phyloP scores from a whole-genome alignment of 2,797 vertebrate genomes.

The Phrynocephalus forsythii region DNA sequence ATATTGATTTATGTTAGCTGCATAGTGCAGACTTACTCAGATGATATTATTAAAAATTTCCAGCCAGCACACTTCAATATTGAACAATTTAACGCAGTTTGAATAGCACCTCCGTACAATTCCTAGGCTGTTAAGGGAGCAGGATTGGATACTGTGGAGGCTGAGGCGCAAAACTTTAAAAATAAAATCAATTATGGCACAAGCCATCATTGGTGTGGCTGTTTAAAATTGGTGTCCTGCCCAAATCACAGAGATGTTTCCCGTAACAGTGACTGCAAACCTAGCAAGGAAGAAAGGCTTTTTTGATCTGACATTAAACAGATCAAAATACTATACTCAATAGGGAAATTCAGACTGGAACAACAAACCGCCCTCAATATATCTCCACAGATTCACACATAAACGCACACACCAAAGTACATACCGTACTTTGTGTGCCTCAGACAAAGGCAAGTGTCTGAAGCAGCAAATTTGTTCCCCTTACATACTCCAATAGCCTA shows the following conservation, averaged over 20 bases:
- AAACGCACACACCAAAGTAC: background rate
- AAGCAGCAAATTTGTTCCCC: no score
- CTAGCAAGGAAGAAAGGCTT: background rate
- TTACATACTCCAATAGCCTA: no score
- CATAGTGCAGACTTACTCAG: background rate
- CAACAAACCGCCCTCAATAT: background rate
- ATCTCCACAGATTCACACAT: background rate
- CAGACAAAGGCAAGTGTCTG: no score
- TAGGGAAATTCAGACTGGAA: no score
- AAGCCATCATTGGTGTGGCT: background rate
- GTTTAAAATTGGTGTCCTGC: background rate
- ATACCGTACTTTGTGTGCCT: no score
- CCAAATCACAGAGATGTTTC: background rate
- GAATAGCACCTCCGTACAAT: background rate
- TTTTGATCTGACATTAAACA: background rate
- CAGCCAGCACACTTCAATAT: background rate
- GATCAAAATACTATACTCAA: no score
- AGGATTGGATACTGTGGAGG: background rate
- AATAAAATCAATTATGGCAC: background rate
- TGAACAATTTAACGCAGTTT: background rate
- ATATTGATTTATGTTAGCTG: conserved; percentile 4
- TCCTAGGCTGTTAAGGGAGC: background rate
- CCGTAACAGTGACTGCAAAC: background rate
- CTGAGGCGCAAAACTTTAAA: conserved; percentile 18
- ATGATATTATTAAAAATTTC: rapidly evolving